Conservation (phyloP, 2,113 vertebrate genomes). For the rat (Rattus norvegicus) region GRCr8 NC_086021.1:165999501-166000000, state of each 20-base stretch:
- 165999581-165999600: too few relatives aligned
- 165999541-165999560: too few relatives aligned
- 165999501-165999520: too few relatives aligned
- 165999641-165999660: neutral
- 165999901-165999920: neutral
- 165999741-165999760: neutral
- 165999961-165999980: neutral
- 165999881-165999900: neutral
- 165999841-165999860: neutral
- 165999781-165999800: too few relatives aligned
- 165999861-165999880: neutral
- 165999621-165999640: neutral
- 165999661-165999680: neutral
- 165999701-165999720: slow-evolving; percentile 10
- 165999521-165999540: too few relatives aligned
- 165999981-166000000: neutral
- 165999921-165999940: neutral
- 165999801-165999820: neutral
- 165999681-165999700: neutral
- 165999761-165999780: slow-evolving; percentile 5
- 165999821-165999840: neutral
- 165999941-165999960: too few relatives aligned
- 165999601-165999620: too few relatives aligned
- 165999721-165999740: neutral
- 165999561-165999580: too few relatives aligned